A percentile compares a stretch with the other conserved stretches of the same genome.
Conservation (phyloP, 2,797 vertebrate genomes). For the Acanthopagrus latus region DNA sequence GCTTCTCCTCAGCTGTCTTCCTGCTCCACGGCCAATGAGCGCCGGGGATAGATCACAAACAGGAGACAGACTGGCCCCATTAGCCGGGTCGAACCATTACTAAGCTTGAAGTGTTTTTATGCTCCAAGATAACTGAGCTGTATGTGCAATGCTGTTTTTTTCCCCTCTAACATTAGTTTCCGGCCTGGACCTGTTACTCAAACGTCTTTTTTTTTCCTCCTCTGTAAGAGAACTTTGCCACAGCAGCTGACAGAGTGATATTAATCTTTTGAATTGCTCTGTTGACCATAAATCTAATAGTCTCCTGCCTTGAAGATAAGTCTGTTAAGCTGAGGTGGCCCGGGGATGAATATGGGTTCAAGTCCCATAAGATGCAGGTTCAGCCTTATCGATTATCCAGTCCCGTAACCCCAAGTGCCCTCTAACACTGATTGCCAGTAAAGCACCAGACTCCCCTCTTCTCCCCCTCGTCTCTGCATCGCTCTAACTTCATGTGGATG, state of each 20-base stretch:
- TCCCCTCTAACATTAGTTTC: constrained; percentile 43
- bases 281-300: constrained; percentile 65
- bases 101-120: constrained; percentile 61
- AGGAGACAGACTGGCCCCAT: constrained; percentile 50
- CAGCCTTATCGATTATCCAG: constrained; percentile 65
- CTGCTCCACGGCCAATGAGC: constrained; percentile 36
- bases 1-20: constrained; percentile 23
- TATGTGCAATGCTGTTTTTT: constrained; percentile 35
- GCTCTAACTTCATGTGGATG: constrained; percentile 27
- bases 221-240: constrained; percentile 49
- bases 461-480: constrained; percentile 35
- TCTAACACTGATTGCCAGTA: constrained; percentile 49
- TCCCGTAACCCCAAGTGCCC: constrained; percentile 42
- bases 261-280: constrained; percentile 61
- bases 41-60: constrained; percentile 46
- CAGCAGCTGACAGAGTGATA: constrained; percentile 50
- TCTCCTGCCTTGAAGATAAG: constrained; percentile 58
- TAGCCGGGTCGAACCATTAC: constrained; percentile 58
- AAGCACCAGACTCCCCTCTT: constrained; percentile 20
- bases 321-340: constrained; percentile 51
- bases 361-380: constrained; percentile 47
- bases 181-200: constrained; percentile 34
- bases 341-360: constrained; percentile 55
- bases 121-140: constrained; percentile 33
- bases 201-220: constrained; percentile 18